Evolutionary conservation across 30 jellyfish, hydroid and myxozoan species (phyloP), one percentile per base, ranked within the genome.

Genomic region (Hydractinia echinata): DNA sequence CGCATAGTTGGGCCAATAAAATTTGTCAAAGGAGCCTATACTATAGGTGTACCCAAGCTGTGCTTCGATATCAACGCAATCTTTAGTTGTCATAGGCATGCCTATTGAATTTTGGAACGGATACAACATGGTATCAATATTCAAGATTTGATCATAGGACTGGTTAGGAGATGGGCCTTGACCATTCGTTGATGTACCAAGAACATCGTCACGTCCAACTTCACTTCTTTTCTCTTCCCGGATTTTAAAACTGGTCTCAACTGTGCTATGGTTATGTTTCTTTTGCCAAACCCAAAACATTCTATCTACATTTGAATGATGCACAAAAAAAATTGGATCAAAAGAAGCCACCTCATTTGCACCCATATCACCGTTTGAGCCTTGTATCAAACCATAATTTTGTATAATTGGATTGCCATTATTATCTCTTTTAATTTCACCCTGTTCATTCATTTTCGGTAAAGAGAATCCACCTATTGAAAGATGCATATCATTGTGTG

Each of bases 91-190:
- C 7, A 19, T 76, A 16, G 89, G 89, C 7, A 81, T 58, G 49
- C 87, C 87, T 9, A n/a, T 9, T 5, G 89, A 20, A 7, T 21
- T 78, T 58, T 81, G 83, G 55, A 81, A 81, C 16, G 89, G 89
- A 11, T 70, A 66, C 51, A 81, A 61, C 18, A 67, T 55, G 66
- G 84, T 81, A 19, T 81, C 85, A 85, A 69, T 81, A 66, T 4
- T 51, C 5, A 81, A 61, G 0, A 11, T 15, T 11, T 81, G 55
- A 11, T 54, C 55, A 14, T 30, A 20, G 8, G 51, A 13, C 30
- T 81, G 89, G 76, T 14, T 50, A 8, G 89, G 89, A 9, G 89
- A 67, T 66, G 89, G 85, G 8, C 89, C 89, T 81, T 81, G 89
- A 10, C 89, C 89, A 55, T 70, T n/a, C 30, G 64, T 5, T 13